These are phyloP conservation scores for Trinectes maculatus DNA, from an alignment of 2,113 vertebrate genomes.

Conservation along the genomic window DNA sequence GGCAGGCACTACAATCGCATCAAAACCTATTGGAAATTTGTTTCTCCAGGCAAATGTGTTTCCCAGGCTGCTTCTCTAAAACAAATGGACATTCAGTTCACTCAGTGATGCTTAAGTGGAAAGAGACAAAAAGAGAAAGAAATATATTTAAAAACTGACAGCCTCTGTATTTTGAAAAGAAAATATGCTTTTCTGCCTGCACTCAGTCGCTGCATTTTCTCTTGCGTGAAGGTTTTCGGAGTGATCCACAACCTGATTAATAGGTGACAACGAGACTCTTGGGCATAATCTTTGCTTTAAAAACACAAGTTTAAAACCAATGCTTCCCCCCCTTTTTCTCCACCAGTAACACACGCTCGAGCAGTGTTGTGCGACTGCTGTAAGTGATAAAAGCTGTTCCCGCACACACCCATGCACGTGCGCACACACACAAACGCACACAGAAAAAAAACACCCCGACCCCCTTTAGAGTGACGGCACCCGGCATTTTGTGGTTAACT, in stretches of 20 bases:
- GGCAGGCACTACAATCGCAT: slow-evolving; percentile 63
- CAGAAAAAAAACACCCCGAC: slow-evolving; percentile 5
- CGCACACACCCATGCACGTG: slow-evolving; percentile 12
- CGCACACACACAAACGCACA: not conserved
- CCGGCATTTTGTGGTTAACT: slow-evolving; percentile 38
- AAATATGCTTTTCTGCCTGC: slow-evolving; percentile 34
- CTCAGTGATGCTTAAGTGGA: slow-evolving; percentile 51
- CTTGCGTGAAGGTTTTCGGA: slow-evolving; percentile 15
- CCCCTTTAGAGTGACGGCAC: slow-evolving; percentile 24
- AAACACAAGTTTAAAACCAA: slow-evolving; percentile 44
- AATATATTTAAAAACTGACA: slow-evolving; percentile 13
- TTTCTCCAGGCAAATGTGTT: slow-evolving; percentile 73
- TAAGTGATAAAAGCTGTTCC: slow-evolving; percentile 69
- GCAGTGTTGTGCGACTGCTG: slow-evolving; percentile 48
- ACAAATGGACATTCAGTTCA: slow-evolving; percentile 70
- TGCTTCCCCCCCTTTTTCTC: slow-evolving; percentile 23
- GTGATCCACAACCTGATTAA: slow-evolving; percentile 50
- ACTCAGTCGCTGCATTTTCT: slow-evolving; percentile 25
- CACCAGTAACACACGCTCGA: slow-evolving; percentile 43
- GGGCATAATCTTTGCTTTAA: slow-evolving; percentile 16
- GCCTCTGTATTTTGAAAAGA: slow-evolving; percentile 30
- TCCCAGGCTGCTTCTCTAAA: slow-evolving; percentile 66
- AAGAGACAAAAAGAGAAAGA: slow-evolving; percentile 7
- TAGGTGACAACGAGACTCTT: slow-evolving; percentile 53
- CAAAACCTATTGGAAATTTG: slow-evolving; percentile 59